phyloP scores from a whole-genome alignment of 2,797 vertebrate species.

The Coccyzus lansbergi region DNA sequence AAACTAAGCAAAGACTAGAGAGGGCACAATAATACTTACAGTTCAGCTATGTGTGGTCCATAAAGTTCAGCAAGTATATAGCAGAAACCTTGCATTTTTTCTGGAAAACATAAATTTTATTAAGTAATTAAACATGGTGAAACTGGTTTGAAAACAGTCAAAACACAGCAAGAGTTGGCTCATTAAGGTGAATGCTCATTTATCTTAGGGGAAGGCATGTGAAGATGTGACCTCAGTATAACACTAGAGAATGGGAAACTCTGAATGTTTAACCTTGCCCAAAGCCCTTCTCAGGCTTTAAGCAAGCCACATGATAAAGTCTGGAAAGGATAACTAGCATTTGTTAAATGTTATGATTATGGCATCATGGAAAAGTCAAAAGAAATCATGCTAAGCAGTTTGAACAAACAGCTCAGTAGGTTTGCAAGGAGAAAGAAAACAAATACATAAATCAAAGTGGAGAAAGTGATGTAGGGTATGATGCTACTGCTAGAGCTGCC shows the following conservation, averaged over 20 bases:
- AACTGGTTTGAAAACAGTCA: not conserved
- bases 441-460: not conserved
- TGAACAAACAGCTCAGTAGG: not conserved
- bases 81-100: conserved; percentile 72
- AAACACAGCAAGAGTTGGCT: not conserved
- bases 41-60: conserved; percentile 72
- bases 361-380: not conserved
- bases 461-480: not conserved
- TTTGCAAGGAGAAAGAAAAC: not conserved
- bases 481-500: not conserved
- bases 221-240: not conserved
- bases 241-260: not conserved
- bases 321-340: not conserved
- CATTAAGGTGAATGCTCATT: not conserved
- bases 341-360: not conserved
- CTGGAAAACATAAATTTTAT: conserved; percentile 62
- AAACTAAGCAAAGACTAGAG: not conserved
- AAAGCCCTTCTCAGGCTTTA: not conserved
- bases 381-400: not conserved
- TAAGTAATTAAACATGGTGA: not conserved
- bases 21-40: conserved; percentile 71
- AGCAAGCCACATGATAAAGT: not conserved
- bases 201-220: not conserved
- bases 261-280: not conserved
- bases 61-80: conserved; percentile 55